Evolutionary conservation across 1,140 invertebrate genomes (phyloP).

Genomic region (Hycleus cichorii): DNA sequence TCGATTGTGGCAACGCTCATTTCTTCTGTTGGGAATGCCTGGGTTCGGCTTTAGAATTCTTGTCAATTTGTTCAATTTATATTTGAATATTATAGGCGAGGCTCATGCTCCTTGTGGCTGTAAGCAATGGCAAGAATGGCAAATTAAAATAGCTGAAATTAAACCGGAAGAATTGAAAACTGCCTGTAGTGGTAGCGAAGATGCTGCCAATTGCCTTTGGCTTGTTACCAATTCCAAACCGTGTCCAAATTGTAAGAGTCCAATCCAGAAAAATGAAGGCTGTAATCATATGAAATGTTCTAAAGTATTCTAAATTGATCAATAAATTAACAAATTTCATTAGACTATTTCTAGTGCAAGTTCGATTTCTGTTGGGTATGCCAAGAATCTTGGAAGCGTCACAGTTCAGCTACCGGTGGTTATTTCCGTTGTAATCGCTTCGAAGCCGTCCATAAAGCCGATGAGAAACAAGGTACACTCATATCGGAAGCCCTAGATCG

Average conservation of each 20-base stretch:
- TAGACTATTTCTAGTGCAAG: constrained; percentile 51
- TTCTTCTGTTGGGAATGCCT: constrained; percentile 64
- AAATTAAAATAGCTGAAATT: constrained; percentile 54
- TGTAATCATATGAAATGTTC: constrained; percentile 75
- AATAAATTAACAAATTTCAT: not conserved
- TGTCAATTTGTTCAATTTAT: no score
- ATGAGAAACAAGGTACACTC: constrained; percentile 53
- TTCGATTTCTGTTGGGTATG: constrained; percentile 74
- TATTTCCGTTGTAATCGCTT: constrained; percentile 68
- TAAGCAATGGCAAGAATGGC: constrained; percentile 60
- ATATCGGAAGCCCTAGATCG: constrained; percentile 53
- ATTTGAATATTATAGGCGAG: constrained; percentile 35
- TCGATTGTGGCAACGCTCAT: constrained; percentile 68
- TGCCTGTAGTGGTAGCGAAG: constrained; percentile 54
- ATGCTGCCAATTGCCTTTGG: constrained; percentile 65
- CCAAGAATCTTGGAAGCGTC: constrained; percentile 66
- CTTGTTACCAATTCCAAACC: constrained; percentile 67
- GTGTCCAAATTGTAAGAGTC: constrained; percentile 65
- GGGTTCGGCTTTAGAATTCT: constrained; percentile 13
- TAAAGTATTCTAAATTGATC: constrained; percentile 45
- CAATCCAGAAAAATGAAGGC: constrained; percentile 72
- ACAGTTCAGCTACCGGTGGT: constrained; percentile 64
- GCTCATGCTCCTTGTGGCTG: constrained; percentile 65
- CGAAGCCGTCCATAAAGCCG: constrained; percentile 58
- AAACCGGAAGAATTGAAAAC: constrained; percentile 57